Evolutionary conservation across 1,140 invertebrate species (phyloP), one percentile per base, ranked within the genome.

Genomic region (Antheraea mylitta): DNA sequence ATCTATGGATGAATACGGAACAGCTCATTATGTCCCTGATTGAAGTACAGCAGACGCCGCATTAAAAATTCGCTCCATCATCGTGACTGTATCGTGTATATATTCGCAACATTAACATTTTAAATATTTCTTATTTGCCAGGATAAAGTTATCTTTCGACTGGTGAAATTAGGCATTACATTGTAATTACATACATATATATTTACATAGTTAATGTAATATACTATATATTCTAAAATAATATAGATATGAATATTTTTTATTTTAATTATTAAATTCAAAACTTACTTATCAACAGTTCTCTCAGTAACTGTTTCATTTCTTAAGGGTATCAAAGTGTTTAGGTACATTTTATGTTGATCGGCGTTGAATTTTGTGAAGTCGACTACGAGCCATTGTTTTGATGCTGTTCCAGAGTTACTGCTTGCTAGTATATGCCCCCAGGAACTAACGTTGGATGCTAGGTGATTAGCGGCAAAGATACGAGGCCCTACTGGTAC

Each of bases 301-400:
- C 73, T 85, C 64, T 89, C 82, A 0, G 79, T 86, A 58, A 88
- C 73, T 9, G 79, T 66, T 66, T 89, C 82, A 58, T 82, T 87
- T 30, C 73, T 81, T 37, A 69, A 70, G 10, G 38, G 66, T 22
- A 74, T 79, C 22, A 36, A 9, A 22, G 59, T 38, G 37, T 66
- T 59, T 4, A 38, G 58, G 11, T 61, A 58, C 53, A 10, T 59
- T 3, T 66, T 36, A 62, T 18, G 45, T 58, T 18, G 45, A 19
- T 78, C 70, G n/a, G 72, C 67, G 19, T 81, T 76, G 67, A 90
- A 89, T 78, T 86, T 94, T 94, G 93, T 94, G 68, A 93, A 96
- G 87, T 98, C 96, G 0, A 98, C 92, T 9, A 96, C 92, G 71
- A 98, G 94, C 98, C 98, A 99, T 83, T 99, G 97, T 75, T 98